Evolutionary conservation across 2,113 vertebrate species (phyloP).

Genomic region (Rhadina sibilatrix): DNA sequence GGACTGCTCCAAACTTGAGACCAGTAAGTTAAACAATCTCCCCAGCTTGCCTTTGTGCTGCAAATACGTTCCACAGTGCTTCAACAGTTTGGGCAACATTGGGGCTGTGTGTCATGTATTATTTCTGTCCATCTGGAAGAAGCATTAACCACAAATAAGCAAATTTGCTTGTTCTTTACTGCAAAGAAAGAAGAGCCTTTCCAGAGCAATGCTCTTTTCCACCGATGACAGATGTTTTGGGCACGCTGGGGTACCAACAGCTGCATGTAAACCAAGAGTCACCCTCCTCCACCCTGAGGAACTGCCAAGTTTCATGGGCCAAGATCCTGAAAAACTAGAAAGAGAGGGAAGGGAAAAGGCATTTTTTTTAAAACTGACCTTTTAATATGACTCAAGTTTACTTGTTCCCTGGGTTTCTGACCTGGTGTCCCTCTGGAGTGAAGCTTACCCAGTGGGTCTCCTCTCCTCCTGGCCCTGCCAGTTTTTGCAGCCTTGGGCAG

Average conservation of each 20-base stretch:
- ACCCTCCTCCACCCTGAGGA: neutral
- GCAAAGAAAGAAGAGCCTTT: slow-evolving; percentile 16
- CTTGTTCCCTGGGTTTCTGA: neutral
- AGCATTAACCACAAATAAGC: slow-evolving; percentile 58
- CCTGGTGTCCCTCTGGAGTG: neutral
- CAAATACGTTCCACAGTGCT: slow-evolving; percentile 25
- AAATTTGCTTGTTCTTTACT: slow-evolving; percentile 38
- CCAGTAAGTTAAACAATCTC: slow-evolving; percentile 61
- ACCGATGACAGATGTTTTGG: neutral
- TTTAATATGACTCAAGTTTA: neutral
- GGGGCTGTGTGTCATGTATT: slow-evolving; percentile 27
- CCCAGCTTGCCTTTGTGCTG: slow-evolving; percentile 39
- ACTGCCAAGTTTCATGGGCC: neutral
- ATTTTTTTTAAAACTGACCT: neutral
- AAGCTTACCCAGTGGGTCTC: neutral
- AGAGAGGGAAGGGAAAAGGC: neutral
- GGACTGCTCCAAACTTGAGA: slow-evolving; percentile 41
- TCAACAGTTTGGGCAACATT: slow-evolving; percentile 8
- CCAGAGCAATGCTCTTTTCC: neutral
- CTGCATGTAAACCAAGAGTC: neutral
- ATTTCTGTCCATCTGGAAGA: slow-evolving; percentile 63
- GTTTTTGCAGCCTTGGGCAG: neutral
- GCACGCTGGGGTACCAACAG: neutral
- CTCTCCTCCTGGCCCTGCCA: neutral
- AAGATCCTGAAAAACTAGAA: neutral